phyloP scores from a whole-genome alignment of 2,888 invertebrate species.

The Mythimna ferrago region DNA sequence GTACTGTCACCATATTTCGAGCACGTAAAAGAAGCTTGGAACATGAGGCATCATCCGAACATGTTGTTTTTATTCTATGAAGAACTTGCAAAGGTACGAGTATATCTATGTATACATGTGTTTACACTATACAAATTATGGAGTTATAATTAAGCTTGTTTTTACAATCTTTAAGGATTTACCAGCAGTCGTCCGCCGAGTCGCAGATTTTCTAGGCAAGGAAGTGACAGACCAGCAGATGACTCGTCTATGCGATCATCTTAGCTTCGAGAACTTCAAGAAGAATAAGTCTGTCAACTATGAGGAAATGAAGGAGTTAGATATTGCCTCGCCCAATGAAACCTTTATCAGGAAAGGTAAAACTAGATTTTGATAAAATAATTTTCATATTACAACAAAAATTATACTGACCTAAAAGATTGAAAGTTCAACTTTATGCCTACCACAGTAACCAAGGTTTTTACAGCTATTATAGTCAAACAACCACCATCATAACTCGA shows the following conservation, averaged over 20 bases:
- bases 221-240: slow-evolving; percentile 88
- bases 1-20: slow-evolving; percentile 93
- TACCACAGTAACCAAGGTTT: neutral
- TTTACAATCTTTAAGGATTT: slow-evolving; percentile 57
- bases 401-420: too few species aligned
- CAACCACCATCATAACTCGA: neutral
- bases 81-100: slow-evolving; percentile 91
- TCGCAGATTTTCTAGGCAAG: slow-evolving; percentile 91
- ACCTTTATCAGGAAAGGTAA: slow-evolving; percentile 67
- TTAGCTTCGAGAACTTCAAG: slow-evolving; percentile 94
- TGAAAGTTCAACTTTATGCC: neutral
- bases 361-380: neutral
- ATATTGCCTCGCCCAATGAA: slow-evolving; percentile 31
- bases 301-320: slow-evolving; percentile 48
- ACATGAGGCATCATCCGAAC: slow-evolving; percentile 91
- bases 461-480: too few species aligned
- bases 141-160: too few species aligned
- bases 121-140: too few species aligned
- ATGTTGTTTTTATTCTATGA: slow-evolving; percentile 94
- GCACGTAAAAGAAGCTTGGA: slow-evolving; percentile 94
- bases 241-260: slow-evolving; percentile 90
- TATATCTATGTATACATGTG: neutral
- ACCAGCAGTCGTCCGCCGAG: slow-evolving; percentile 80
- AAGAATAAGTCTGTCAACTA: slow-evolving; percentile 91
- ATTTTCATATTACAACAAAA: neutral